phyloP scores from a whole-genome alignment of 2,888 invertebrate genomes.

The Sinohyriopsis cumingii region DNA sequence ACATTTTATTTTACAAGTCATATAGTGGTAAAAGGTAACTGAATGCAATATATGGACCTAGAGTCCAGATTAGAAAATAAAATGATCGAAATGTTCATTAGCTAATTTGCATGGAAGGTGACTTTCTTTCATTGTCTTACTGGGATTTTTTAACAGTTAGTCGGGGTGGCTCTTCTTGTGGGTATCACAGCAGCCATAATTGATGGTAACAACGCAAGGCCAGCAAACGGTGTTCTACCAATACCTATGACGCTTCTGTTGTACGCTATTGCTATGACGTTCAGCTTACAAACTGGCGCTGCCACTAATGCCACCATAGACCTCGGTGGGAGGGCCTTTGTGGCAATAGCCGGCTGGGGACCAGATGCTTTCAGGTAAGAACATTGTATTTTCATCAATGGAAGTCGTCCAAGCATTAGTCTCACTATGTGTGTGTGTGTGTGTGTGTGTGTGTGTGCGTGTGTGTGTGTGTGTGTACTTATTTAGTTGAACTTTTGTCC shows the following conservation, averaged over 20 bases:
- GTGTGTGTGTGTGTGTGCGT: too few relatives aligned
- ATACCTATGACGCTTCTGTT: conserved; percentile 20
- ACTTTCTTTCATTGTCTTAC: too few relatives aligned
- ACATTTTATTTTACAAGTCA: too few relatives aligned
- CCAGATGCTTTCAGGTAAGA: conserved; percentile 32
- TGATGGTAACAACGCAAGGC: conserved; percentile 25
- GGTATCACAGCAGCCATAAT: conserved; percentile 18
- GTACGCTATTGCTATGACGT: conserved; percentile 26
- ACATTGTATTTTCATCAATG: neutral
- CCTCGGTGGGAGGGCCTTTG: conserved; percentile 23
- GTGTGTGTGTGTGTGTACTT: too few relatives aligned
- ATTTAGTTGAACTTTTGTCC: too few relatives aligned
- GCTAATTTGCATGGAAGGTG: too few relatives aligned
- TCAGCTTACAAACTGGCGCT: conserved; percentile 27
- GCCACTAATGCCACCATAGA: conserved; percentile 32
- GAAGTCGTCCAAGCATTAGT: too few relatives aligned
- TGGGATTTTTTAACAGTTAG: conserved; percentile 13
- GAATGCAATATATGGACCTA: too few relatives aligned
- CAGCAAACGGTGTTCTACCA: conserved; percentile 19
- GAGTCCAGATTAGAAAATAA: too few relatives aligned
- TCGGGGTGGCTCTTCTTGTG: conserved; percentile 27
- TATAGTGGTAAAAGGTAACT: too few relatives aligned
- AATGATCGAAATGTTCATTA: too few relatives aligned
- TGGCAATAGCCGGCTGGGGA: conserved; percentile 26
- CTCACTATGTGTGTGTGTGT: too few relatives aligned